Percentiles rank a stretch among this genome's conserved stretches.
Conservation (phyloP, 2,113 vertebrate genomes). For the Onychorhynchus coronatus region DNA sequence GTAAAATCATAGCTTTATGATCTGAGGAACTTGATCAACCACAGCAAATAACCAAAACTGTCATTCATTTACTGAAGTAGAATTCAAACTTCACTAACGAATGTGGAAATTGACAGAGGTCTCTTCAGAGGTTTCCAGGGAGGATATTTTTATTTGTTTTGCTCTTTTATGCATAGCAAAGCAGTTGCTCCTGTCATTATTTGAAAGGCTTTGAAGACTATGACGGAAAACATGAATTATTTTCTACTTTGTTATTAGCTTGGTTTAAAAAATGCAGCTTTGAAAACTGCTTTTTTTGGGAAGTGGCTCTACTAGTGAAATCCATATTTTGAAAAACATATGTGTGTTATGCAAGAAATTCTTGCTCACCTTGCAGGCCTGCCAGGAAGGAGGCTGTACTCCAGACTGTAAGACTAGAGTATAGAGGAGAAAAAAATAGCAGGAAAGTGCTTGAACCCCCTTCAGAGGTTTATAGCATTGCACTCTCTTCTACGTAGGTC, state of each 20-base stretch:
- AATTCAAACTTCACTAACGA: neutral
- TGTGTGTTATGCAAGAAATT: conserved; percentile 7
- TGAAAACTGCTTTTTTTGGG: neutral
- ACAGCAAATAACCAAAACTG: neutral
- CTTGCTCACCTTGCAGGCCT: neutral
- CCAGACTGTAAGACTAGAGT: neutral
- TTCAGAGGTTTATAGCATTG: neutral
- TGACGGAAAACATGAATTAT: neutral
- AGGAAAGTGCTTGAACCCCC: neutral
- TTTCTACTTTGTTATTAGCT: conserved; percentile 15
- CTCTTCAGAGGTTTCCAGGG: neutral
- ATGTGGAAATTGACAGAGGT: neutral
- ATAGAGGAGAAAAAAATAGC: neutral
- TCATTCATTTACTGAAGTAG: neutral
- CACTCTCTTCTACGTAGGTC: neutral
- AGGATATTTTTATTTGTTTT: conserved; percentile 35
- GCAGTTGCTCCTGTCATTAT: conserved; percentile 8
- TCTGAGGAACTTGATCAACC: neutral
- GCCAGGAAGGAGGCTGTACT: neutral
- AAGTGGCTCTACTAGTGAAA: neutral
- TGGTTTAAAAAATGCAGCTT: neutral
- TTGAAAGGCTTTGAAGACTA: conserved; percentile 39
- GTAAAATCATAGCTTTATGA: neutral
- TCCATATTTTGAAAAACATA: conserved; percentile 11
- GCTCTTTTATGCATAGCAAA: conserved; percentile 8